Evolutionary conservation across 2,797 vertebrate species (phyloP).

Genomic region (Heliangelus exortis): DNA sequence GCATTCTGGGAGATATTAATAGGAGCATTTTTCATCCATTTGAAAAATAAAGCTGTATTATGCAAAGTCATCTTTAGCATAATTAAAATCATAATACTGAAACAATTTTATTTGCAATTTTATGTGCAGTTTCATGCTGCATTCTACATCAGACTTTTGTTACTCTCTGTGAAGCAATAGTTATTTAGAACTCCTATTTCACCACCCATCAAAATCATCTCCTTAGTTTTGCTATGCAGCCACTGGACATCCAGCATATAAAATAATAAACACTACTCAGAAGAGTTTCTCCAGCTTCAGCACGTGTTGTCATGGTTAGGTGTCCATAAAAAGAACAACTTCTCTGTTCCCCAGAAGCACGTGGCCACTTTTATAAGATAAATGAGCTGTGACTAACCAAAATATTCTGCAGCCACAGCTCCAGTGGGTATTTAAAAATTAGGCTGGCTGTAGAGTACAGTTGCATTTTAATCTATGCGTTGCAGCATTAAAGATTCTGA

Average conservation of each 20-base stretch:
- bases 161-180: background rate
- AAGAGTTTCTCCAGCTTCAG: background rate
- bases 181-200: background rate
- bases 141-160: background rate
- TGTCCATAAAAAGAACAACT: background rate
- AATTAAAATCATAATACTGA: background rate
- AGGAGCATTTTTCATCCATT: background rate
- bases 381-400: background rate
- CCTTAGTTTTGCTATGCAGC: background rate
- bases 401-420: background rate
- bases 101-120: background rate
- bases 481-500: background rate
- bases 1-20: background rate
- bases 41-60: background rate
- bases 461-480: background rate
- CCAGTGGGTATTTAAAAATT: background rate
- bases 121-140: background rate
- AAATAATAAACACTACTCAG: background rate
- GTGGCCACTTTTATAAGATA: background rate
- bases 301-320: background rate
- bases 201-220: background rate
- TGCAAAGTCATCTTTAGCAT: background rate
- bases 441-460: background rate
- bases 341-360: background rate
- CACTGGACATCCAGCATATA: background rate